Conservation (phyloP, 2,113 vertebrate genomes). For the Eubucco bourcierii region DNA sequence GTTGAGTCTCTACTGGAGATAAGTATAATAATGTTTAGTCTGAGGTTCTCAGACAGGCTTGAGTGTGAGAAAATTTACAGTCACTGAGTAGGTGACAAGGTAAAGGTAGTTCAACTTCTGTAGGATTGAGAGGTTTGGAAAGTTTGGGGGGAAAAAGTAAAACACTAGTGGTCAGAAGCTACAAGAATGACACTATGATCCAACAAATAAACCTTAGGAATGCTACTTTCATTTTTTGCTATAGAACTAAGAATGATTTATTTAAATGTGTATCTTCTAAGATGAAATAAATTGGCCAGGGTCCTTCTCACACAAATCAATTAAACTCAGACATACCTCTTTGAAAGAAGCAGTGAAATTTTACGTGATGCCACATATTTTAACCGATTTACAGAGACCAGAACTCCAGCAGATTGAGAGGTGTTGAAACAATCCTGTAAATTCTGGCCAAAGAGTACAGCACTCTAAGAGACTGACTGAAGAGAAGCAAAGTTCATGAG, state of each 20-base stretch:
- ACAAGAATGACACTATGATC: background rate
- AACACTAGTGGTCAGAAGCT: background rate
- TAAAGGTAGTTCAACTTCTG: no score
- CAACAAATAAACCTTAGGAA: background rate
- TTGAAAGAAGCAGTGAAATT: background rate
- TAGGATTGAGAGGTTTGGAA: background rate
- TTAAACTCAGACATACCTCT: background rate
- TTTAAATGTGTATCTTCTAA: background rate
- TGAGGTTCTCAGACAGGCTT: background rate
- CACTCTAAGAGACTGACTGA: background rate
- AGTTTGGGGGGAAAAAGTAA: background rate
- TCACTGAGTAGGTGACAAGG: background rate
- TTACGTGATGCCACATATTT: background rate
- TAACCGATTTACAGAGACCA: background rate
- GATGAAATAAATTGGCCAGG: background rate
- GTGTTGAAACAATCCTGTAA: background rate
- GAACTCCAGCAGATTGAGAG: background rate
- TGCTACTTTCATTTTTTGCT: background rate
- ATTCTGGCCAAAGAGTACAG: background rate
- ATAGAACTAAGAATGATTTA: background rate
- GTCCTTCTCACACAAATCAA: background rate
- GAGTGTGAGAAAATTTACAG: background rate
- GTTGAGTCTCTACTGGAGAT: background rate
- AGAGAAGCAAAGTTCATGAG: background rate
- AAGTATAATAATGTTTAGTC: slow-evolving; percentile 15